A percentile compares a stretch with the other conserved stretches of the same genome.
phyloP scores from a whole-genome alignment of 1,140 invertebrate species.

The Chlorops oryzae region DNA sequence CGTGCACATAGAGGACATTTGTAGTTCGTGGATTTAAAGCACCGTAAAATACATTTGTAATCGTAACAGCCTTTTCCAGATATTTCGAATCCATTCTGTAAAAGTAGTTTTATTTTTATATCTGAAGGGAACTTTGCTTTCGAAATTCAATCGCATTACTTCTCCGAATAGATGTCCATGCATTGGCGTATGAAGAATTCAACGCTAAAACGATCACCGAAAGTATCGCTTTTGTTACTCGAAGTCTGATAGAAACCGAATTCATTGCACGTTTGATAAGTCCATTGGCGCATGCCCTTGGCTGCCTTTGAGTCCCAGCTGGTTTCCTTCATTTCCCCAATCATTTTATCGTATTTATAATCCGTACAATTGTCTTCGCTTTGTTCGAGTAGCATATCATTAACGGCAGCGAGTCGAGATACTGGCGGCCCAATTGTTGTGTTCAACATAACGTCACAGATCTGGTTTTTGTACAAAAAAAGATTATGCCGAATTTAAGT shows the following conservation, averaged over 20 bases:
- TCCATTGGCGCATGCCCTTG: conserved; percentile 77
- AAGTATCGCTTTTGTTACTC: conserved; percentile 62
- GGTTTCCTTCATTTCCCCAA: conserved; percentile 63
- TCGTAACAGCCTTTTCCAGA: conserved; percentile 53
- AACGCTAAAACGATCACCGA: conserved; percentile 70
- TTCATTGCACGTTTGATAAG: conserved; percentile 92
- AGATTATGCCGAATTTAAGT: not conserved
- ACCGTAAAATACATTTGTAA: conserved; percentile 78
- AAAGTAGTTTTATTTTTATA: not conserved
- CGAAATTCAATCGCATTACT: conserved; percentile 45
- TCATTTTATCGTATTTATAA: conserved; percentile 74
- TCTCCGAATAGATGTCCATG: conserved; percentile 69
- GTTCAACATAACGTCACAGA: conserved; percentile 72
- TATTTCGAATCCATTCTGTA: conserved; percentile 32
- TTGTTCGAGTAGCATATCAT: conserved; percentile 61
- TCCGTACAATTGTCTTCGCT: conserved; percentile 74
- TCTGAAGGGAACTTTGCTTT: conserved; percentile 49
- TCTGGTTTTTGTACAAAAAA: conserved; percentile 19
- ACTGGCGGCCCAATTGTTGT: conserved; percentile 55
- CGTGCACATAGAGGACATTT: conserved; percentile 82
- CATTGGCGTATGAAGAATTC: conserved; percentile 80
- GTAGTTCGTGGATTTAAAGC: conserved; percentile 63
- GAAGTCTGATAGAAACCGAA: conserved; percentile 94
- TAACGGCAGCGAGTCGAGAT: conserved; percentile 67
- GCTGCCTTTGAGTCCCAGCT: conserved; percentile 59